Percentiles rank a stretch among this genome's conserved stretches.
Evolutionary conservation across 2,888 invertebrate species (phyloP).

Genomic region (Therioaphis trifolii): DNA sequence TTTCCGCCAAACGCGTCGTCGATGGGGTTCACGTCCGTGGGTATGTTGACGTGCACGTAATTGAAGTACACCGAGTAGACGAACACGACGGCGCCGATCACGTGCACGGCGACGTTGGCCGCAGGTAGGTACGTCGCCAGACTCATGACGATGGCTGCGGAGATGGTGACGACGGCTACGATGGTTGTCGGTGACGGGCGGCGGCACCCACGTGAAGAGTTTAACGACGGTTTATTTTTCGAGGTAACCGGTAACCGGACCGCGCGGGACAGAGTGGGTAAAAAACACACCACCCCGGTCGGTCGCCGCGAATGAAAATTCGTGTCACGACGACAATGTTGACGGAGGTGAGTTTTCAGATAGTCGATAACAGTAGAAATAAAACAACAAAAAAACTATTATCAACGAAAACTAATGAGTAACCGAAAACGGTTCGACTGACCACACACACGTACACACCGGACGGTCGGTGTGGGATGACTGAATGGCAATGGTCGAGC

Average conservation of each 20-base stretch:
- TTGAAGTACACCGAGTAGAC: conserved; percentile 79
- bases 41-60: conserved; percentile 75
- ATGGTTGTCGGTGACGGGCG: not conserved
- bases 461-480: not conserved
- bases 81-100: conserved; percentile 74
- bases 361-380: not conserved
- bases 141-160: not conserved
- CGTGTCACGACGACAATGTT: not conserved
- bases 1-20: conserved; percentile 78
- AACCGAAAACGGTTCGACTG: not conserved
- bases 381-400: no score
- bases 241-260: not conserved
- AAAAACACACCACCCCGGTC: no score
- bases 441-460: not conserved
- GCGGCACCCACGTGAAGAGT: not conserved
- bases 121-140: conserved; percentile 29
- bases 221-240: not conserved
- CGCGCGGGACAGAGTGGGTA: not conserved
- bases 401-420: not conserved
- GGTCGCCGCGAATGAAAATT: not conserved
- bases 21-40: conserved; percentile 70
- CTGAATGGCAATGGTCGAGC: not conserved
- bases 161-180: not conserved
- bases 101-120: conserved; percentile 50
- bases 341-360: not conserved